Conservation (phyloP, 2,797 vertebrate species). For the Danionella dracula region DNA sequence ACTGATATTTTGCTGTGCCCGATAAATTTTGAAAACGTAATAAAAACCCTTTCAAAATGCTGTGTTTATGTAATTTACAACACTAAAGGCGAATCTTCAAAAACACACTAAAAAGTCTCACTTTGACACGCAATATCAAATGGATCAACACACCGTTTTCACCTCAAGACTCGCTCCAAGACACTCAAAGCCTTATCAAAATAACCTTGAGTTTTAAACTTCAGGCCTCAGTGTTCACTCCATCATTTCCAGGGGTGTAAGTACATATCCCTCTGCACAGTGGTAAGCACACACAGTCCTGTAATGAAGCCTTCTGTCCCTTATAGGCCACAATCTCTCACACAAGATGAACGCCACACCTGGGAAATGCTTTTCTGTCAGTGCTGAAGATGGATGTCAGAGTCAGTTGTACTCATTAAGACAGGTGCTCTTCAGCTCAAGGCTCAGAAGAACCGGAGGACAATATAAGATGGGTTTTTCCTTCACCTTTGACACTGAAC, state of each 20-base stretch:
- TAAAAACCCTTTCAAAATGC: too few relatives aligned
- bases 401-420: constrained; percentile 35
- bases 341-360: constrained; percentile 32
- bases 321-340: constrained; percentile 34
- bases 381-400: constrained; percentile 30
- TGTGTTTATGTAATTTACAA: too few relatives aligned
- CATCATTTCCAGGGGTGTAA: constrained; percentile 21
- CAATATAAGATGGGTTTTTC: constrained; percentile 4
- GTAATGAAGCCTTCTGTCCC: constrained; percentile 20
- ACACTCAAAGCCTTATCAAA: too few relatives aligned
- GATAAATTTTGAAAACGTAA: too few relatives aligned
- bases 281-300: constrained; percentile 31
- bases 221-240: constrained; percentile 14
- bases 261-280: constrained; percentile 35
- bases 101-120: too few relatives aligned
- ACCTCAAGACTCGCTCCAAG: too few relatives aligned
- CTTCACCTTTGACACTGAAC: constrained; percentile 25
- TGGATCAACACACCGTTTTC: too few relatives aligned
- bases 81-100: too few relatives aligned
- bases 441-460: constrained; percentile 12
- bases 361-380: constrained; percentile 39
- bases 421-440: constrained; percentile 10
- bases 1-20: too few relatives aligned
- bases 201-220: constrained; percentile 13
- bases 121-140: too few relatives aligned